Evolutionary conservation across 2,888 invertebrate genomes (phyloP), one percentile per base, ranked within the genome.

Genomic region (Unio pictorum): DNA sequence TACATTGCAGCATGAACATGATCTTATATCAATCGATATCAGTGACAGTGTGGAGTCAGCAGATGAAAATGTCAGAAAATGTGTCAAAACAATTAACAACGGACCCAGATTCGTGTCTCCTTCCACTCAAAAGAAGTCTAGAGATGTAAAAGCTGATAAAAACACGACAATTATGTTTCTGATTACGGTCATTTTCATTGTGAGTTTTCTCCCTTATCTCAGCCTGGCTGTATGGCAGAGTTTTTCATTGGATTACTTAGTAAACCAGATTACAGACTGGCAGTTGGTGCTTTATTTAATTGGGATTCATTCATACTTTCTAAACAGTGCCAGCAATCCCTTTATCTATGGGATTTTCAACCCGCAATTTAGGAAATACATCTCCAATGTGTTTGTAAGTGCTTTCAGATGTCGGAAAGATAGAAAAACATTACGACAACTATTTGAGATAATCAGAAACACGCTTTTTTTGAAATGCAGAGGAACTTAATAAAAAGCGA

Each of bases 81-180:
- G 34, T 34, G 34, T 7, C 34, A 34, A 1, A 28, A 28, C 1
- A 28, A 28, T 28, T 28, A 1, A 3, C 4, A 28, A 28, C 28
- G 34, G 34, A 6, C 6, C 7, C 6, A 34, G 34, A 34, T 34
- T 34, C 34, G 34, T 34, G 6, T 34, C 34, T 34, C 7, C 34
- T 34, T 34, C 34, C 6, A 5, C 34, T 6, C 34, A 34, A 6
- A 34, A 34, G 34, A 34, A 6, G 34, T 34, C 34, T 5, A 34
- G 30, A 17, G 76, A 76, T 55, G 67, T 69, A 7, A 74, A 71
- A 55, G 72, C 76, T 5, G 61, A 74, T 1, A 79, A 77, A 63
- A 80, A 81, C 61, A 81, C 81, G 4, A 55, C 78, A 20, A 74
- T 81, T 1, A 73, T 70, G 67, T 28, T 75, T n/a, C 68, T 68